Evolutionary conservation across 2,797 vertebrate species (phyloP).

Genomic region (Denticeps clupeoides): DNA sequence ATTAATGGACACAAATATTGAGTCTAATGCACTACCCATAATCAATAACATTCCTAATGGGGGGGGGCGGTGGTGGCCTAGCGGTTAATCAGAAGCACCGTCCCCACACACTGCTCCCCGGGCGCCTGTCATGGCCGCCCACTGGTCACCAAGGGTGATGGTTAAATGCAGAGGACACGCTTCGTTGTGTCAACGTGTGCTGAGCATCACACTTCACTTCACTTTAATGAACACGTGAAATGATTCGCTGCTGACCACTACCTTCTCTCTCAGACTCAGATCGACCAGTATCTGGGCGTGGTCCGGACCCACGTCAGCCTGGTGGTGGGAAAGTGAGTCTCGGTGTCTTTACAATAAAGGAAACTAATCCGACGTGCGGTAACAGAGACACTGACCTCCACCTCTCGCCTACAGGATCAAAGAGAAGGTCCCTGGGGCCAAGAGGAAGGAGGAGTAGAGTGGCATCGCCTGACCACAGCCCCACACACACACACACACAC

Average conservation of each 20-base stretch:
- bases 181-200: background rate
- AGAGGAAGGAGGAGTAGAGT: constrained; percentile 85
- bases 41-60: background rate
- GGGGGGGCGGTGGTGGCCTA: no score
- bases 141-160: background rate
- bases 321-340: constrained; percentile 92
- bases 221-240: no score
- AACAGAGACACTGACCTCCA: background rate
- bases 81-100: no score
- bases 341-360: background rate
- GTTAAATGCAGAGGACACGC: background rate
- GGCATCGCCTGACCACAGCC: constrained; percentile 26
- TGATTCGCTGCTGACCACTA: no score
- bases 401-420: constrained; percentile 69
- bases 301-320: constrained; percentile 94
- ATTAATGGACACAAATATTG: background rate
- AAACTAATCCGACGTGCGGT: background rate
- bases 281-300: constrained; percentile 38
- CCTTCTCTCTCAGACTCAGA: background rate
- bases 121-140: background rate
- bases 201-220: background rate
- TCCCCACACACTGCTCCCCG: no score
- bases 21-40: background rate
- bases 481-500: constrained; percentile 25
- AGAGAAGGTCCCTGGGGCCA: constrained; percentile 95